phyloP scores from a whole-genome alignment of 2,113 vertebrate genomes.

The Nymphicus hollandicus region DNA sequence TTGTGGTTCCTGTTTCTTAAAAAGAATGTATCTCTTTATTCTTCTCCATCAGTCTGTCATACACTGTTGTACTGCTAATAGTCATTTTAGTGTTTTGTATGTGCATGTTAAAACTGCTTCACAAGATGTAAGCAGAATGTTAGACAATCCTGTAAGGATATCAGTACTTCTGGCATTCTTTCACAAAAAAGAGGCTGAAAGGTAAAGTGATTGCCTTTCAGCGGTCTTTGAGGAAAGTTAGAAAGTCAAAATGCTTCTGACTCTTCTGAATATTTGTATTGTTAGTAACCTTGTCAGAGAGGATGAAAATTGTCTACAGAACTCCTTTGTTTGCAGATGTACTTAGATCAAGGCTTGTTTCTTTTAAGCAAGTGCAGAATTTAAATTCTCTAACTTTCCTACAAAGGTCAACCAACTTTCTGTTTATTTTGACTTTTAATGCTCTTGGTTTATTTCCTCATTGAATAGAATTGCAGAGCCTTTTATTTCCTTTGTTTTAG shows the following conservation, averaged over 20 bases:
- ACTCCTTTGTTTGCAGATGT: neutral
- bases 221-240: neutral
- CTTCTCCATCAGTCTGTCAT: neutral
- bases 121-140: neutral
- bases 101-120: neutral
- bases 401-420: neutral
- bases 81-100: neutral
- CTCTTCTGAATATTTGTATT: neutral
- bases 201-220: neutral
- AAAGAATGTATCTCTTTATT: neutral
- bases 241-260: neutral
- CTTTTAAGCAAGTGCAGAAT: neutral
- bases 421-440: neutral
- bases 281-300: neutral
- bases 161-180: neutral
- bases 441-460: neutral
- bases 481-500: slow-evolving; percentile 43
- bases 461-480: neutral
- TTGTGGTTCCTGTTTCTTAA: neutral
- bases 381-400: neutral
- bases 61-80: neutral
- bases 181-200: neutral
- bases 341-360: neutral
- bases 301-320: neutral
- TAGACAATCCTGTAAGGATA: neutral